Conservation (phyloP, 2,113 vertebrate genomes). For the Leucoraja erinaceus region DNA sequence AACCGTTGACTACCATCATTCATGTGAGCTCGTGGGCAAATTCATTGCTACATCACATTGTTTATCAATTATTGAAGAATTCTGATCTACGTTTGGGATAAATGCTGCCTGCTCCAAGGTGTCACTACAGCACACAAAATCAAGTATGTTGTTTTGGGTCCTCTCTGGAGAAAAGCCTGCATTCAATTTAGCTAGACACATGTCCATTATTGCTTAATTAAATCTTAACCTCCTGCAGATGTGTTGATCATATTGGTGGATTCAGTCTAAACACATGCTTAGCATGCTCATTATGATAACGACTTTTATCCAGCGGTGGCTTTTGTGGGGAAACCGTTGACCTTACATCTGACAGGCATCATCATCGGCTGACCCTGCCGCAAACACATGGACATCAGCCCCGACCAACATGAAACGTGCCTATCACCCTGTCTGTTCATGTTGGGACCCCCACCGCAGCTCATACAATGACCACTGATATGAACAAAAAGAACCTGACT, state of each 20-base stretch:
- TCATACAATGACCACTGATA: not conserved
- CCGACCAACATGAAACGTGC: not conserved
- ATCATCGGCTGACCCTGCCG: not conserved
- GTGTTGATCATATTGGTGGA: conserved; percentile 32
- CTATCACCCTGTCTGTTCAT: not conserved
- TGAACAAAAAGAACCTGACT: not conserved
- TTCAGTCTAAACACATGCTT: conserved; percentile 33
- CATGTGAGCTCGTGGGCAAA: not conserved
- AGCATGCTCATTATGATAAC: conserved; percentile 22
- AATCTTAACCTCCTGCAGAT: conserved; percentile 34
- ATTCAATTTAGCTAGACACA: conserved; percentile 23
- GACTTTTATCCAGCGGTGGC: conserved; percentile 22
- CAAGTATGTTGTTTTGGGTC: not conserved
- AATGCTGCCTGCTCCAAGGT: no score
- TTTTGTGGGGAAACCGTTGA: not conserved
- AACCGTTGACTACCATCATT: not conserved
- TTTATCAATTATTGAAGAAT: not conserved
- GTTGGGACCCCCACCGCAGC: not conserved
- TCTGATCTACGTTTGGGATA: not conserved
- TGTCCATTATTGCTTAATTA: conserved; percentile 33
- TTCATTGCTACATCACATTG: not conserved
- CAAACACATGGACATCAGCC: not conserved
- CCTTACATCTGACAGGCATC: conserved; percentile 24
- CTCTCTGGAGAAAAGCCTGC: not conserved
- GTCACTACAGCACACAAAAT: not conserved